phyloP scores from a whole-genome alignment of 2,888 invertebrate species.

The Choreutis nemorana region DNA sequence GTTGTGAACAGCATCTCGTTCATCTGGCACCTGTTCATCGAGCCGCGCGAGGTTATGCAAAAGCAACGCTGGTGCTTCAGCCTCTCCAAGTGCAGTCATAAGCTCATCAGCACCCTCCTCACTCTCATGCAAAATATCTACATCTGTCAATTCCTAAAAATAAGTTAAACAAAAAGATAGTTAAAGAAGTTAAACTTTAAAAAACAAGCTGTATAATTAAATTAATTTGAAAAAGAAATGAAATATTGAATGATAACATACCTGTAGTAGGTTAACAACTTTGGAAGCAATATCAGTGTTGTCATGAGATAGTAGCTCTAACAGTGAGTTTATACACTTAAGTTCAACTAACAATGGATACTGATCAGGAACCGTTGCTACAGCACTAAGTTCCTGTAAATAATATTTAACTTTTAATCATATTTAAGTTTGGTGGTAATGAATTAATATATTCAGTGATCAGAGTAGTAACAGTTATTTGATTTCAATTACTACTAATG shows the following conservation, averaged over 20 bases:
- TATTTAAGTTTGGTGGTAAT: background rate
- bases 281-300: conserved; percentile 93
- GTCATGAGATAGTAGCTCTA: conserved; percentile 94
- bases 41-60: conserved; percentile 94
- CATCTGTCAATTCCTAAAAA: conserved; percentile 89
- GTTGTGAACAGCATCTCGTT: conserved; percentile 96
- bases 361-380: conserved; percentile 95
- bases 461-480: too few species aligned
- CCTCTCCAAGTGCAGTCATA: conserved; percentile 86
- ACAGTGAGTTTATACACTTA: conserved; percentile 87
- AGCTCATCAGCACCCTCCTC: conserved; percentile 89
- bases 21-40: conserved; percentile 93
- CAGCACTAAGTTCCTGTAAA: conserved; percentile 87
- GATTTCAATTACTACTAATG: too few species aligned
- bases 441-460: background rate
- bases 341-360: conserved; percentile 91
- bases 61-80: conserved; percentile 88
- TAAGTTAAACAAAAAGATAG: background rate
- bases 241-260: too few species aligned
- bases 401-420: conserved; percentile 22
- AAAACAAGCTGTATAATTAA: too few species aligned
- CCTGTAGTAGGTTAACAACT: conserved; percentile 74
- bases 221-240: too few species aligned
- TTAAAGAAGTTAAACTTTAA: too few species aligned
- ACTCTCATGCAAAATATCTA: conserved; percentile 94